A percentile compares a stretch with the other conserved stretches of the same genome.
phyloP scores from a whole-genome alignment of 2,888 invertebrate species.

The Sylvicola cinctus region DNA sequence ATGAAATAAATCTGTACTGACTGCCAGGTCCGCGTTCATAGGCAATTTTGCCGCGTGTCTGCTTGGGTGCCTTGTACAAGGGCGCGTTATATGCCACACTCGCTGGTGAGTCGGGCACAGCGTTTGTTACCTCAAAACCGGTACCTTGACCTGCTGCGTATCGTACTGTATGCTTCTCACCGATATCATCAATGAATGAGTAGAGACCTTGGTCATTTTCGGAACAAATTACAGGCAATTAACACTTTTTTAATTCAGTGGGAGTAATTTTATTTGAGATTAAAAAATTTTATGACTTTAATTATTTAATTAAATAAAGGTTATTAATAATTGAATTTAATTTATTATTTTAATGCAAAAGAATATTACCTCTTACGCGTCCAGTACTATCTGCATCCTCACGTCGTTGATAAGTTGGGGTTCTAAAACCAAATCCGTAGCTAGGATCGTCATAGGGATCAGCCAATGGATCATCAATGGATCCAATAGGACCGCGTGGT shows the following conservation, averaged over 20 bases:
- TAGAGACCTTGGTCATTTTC: constrained; percentile 33
- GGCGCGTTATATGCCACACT: constrained; percentile 43
- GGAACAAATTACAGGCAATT: too few relatives aligned
- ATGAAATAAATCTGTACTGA: constrained; percentile 53
- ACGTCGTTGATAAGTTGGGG: constrained; percentile 42
- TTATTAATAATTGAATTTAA: too few relatives aligned
- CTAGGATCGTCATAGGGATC: constrained; percentile 62
- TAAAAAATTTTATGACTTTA: too few relatives aligned
- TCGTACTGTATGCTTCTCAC: constrained; percentile 52
- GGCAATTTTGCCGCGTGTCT: constrained; percentile 46
- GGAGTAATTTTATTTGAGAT: too few relatives aligned
- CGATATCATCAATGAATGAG: constrained; percentile 52
- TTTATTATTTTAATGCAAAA: background rate
- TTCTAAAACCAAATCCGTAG: constrained; percentile 46
- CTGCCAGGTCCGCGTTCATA: constrained; percentile 52
- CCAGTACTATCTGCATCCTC: constrained; percentile 42
- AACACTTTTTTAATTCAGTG: too few relatives aligned
- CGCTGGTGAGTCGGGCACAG: constrained; percentile 38
- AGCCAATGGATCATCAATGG: constrained; percentile 47
- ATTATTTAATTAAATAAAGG: too few relatives aligned
- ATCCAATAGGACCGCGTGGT: constrained; percentile 41
- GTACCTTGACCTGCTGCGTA: constrained; percentile 56
- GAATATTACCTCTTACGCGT: constrained; percentile 31
- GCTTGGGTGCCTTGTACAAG: constrained; percentile 36
- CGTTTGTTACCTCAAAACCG: constrained; percentile 56